Percentiles rank a stretch among this genome's conserved stretches.
Evolutionary conservation across 2,888 invertebrate genomes (phyloP).

Genomic region (Danaus chrysippus): DNA sequence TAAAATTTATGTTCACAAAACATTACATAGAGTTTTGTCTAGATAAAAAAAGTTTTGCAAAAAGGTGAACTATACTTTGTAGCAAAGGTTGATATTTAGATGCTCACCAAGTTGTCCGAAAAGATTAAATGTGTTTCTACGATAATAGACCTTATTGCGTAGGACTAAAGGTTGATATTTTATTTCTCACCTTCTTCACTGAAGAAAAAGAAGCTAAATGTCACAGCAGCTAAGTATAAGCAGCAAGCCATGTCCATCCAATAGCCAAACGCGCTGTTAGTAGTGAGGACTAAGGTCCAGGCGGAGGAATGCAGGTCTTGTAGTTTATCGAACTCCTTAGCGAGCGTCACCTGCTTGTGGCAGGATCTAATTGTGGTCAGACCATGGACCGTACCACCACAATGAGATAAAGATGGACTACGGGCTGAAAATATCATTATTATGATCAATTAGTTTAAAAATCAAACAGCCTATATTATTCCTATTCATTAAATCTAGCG

Average conservation of each 20-base stretch:
- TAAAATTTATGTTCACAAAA: too few relatives aligned
- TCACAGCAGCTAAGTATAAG: conserved; percentile 77
- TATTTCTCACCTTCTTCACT: conserved; percentile 47
- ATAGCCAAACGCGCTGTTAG: conserved; percentile 74
- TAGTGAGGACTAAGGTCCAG: conserved; percentile 62
- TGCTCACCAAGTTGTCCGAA: too few relatives aligned
- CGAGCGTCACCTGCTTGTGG: conserved; percentile 82
- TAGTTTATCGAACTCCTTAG: conserved; percentile 84
- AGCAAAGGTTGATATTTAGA: too few relatives aligned
- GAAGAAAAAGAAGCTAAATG: conserved; percentile 83
- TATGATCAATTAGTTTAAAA: background rate
- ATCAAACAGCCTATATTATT: too few relatives aligned
- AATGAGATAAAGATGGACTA: conserved; percentile 91
- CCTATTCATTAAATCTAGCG: too few relatives aligned
- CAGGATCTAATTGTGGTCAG: conserved; percentile 90
- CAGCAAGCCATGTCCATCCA: conserved; percentile 80
- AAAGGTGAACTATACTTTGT: too few relatives aligned
- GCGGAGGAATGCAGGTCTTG: conserved; percentile 83
- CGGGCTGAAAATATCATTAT: conserved; percentile 76
- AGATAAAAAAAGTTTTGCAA: too few relatives aligned
- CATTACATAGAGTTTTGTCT: too few relatives aligned
- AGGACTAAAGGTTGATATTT: background rate
- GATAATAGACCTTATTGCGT: too few relatives aligned
- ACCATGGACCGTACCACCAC: conserved; percentile 89
- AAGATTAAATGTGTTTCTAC: too few relatives aligned